These are phyloP conservation scores for Lasioglossum leucozonium DNA, from an alignment of 2,888 invertebrate species.

Conservation along the genomic window DNA sequence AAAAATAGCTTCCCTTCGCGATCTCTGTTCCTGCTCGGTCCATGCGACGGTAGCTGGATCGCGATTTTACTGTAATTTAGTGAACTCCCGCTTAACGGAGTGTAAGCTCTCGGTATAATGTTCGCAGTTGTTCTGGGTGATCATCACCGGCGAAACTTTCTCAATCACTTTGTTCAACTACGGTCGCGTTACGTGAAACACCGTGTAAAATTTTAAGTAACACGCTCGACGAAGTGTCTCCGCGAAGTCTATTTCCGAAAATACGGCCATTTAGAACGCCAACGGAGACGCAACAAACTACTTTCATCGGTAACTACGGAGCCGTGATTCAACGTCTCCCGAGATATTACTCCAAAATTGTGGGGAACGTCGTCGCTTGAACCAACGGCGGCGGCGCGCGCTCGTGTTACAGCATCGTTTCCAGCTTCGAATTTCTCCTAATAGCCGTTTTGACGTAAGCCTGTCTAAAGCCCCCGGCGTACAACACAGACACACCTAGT, in stretches of 20 bases:
- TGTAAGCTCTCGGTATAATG: too few relatives aligned
- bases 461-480: background rate
- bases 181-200: background rate
- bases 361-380: background rate
- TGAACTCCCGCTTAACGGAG: too few relatives aligned
- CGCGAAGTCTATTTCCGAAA: background rate
- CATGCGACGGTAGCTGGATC: too few relatives aligned
- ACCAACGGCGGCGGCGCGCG: background rate
- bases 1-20: too few relatives aligned
- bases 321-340: background rate
- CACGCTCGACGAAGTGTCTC: background rate
- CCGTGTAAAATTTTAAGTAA: background rate
- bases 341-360: background rate
- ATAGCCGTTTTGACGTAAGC: constrained; percentile 29
- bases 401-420: constrained; percentile 4
- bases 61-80: too few relatives aligned
- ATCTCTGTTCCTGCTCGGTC: too few relatives aligned
- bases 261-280: background rate
- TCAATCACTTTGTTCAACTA: background rate
- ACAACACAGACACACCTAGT: constrained; percentile 16
- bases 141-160: background rate
- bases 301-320: background rate
- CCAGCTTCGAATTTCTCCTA: constrained; percentile 18
- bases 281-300: background rate
- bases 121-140: too few relatives aligned